Conservation (phyloP, 1,140 invertebrate genomes). For the Myzus persicae region DNA sequence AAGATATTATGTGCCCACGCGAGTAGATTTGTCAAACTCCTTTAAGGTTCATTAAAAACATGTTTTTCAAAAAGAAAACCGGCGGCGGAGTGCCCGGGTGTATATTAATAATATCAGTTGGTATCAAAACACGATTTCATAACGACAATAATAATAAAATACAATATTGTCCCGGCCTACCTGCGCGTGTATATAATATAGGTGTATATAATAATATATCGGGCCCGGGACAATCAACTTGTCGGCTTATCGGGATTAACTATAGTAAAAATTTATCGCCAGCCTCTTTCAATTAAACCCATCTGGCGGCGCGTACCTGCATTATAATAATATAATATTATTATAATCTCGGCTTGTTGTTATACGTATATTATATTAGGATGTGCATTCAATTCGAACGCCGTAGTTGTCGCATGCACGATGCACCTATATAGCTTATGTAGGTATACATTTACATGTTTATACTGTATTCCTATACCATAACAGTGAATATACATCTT, state of each 20-base stretch:
- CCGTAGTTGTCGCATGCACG: background rate
- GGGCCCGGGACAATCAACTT: constrained; percentile 43
- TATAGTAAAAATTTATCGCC: constrained; percentile 43
- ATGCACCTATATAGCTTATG: too few relatives aligned
- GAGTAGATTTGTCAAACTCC: constrained; percentile 52
- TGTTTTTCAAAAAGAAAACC: constrained; percentile 52
- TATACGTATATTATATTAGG: background rate
- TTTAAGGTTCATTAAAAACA: constrained; percentile 56
- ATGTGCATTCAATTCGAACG: background rate
- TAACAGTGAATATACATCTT: background rate
- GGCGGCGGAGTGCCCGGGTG: background rate
- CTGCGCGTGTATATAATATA: background rate
- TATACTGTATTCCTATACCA: background rate
- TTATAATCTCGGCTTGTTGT: constrained; percentile 1
- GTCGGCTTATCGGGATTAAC: constrained; percentile 57
- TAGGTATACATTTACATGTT: background rate
- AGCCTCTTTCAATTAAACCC: constrained; percentile 47
- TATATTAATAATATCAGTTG: constrained; percentile 47
- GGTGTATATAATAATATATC: background rate
- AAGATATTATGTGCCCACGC: constrained; percentile 43
- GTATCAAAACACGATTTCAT: constrained; percentile 48
- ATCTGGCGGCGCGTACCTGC: constrained; percentile 36
- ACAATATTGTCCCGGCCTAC: constrained; percentile 42
- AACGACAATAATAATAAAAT: constrained; percentile 50
- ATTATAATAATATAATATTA: background rate